phyloP scores from a whole-genome alignment of 2,888 invertebrate genomes.

The Eupithecia dodoneata region DNA sequence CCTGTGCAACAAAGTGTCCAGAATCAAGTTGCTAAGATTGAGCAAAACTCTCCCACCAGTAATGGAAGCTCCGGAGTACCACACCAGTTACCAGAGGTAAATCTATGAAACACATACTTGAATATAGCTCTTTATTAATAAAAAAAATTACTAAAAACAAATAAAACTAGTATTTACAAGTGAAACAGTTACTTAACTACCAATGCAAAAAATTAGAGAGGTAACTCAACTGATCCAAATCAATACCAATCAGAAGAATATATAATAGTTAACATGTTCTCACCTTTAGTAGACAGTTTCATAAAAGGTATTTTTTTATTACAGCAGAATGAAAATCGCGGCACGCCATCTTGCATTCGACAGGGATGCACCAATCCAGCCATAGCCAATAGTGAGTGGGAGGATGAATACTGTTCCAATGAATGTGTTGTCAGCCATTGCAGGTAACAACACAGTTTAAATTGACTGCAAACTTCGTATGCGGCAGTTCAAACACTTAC shows the following conservation, averaged over 20 bases:
- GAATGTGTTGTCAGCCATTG: slow-evolving; percentile 98
- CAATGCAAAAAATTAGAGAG: background rate
- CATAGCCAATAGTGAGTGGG: slow-evolving; percentile 96
- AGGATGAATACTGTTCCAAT: slow-evolving; percentile 98
- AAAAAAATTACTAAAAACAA: background rate
- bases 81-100: slow-evolving; percentile 74
- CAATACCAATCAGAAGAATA: background rate
- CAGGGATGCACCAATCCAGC: slow-evolving; percentile 96
- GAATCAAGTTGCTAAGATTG: slow-evolving; percentile 60
- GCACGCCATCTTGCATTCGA: slow-evolving; percentile 89
- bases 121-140: background rate
- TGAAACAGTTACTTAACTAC: background rate
- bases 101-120: background rate
- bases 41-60: slow-evolving; percentile 77
- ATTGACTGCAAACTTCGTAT: slow-evolving; percentile 5
- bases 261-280: background rate
- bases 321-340: slow-evolving; percentile 77
- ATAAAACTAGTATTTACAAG: background rate
- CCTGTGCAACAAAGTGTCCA: slow-evolving; percentile 18
- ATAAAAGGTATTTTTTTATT: slow-evolving; percentile 41
- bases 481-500: background rate
- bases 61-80: slow-evolving; percentile 75
- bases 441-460: slow-evolving; percentile 80
- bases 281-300: background rate
- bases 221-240: background rate